A percentile compares a stretch with the other conserved stretches of the same genome.
Conservation (phyloP, 2,888 invertebrate genomes). For the Pristionchus japonicus region DNA sequence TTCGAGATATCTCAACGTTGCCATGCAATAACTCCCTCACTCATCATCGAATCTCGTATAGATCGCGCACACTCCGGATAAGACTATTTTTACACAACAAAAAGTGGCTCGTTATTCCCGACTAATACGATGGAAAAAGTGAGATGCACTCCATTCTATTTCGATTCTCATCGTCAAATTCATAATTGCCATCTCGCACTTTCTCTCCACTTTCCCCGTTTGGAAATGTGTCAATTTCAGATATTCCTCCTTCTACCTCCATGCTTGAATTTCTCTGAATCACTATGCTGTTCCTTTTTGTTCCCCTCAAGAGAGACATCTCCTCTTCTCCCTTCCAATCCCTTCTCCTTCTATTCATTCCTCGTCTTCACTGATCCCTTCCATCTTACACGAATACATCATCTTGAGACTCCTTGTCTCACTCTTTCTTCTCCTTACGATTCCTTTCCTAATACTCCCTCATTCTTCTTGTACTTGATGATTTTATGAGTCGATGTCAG, state of each 20-base stretch:
- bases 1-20: background rate
- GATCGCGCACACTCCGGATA: background rate
- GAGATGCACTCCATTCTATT: no score
- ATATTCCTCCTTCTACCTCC: background rate
- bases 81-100: background rate
- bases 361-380: slow-evolving; percentile 34
- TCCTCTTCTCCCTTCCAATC: background rate
- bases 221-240: background rate
- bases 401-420: background rate
- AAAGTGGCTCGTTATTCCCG: background rate
- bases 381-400: slow-evolving; percentile 33
- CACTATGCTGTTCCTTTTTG: slow-evolving; percentile 2
- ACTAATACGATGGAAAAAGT: background rate
- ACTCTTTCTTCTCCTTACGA: background rate
- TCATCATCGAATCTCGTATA: background rate
- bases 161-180: background rate
- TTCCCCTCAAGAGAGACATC: slow-evolving; percentile 13
- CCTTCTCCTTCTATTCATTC: slow-evolving; percentile 18
- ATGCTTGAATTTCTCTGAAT: background rate
- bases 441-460: background rate
- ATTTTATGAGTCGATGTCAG: background rate
- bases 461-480: background rate
- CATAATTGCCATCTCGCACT: background rate
- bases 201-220: background rate
- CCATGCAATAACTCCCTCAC: background rate